phyloP scores from a whole-genome alignment of 1,140 invertebrate species.

The Contarinia nasturtii region DNA sequence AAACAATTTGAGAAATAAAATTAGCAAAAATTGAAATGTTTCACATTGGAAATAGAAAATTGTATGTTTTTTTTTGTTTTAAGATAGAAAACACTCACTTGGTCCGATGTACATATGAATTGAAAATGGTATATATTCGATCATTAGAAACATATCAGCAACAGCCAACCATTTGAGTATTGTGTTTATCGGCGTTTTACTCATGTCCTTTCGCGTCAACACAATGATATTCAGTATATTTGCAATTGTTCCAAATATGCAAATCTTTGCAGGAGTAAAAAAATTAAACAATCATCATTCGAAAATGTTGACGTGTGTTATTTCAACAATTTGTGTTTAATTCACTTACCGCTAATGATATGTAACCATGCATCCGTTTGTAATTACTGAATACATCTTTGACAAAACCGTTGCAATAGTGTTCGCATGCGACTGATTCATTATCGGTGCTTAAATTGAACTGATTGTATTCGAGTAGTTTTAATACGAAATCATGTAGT shows the following conservation, averaged over 20 bases:
- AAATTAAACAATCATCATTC: not conserved
- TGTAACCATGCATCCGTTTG: constrained; percentile 19
- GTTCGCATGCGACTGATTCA: no score
- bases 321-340: no score
- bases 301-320: constrained; percentile 1
- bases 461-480: not conserved
- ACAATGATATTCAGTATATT: constrained; percentile 80
- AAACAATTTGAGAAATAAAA: not conserved
- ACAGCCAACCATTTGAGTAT: constrained; percentile 64
- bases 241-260: constrained; percentile 72
- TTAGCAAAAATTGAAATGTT: not conserved
- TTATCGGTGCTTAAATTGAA: not conserved
- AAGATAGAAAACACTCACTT: constrained; percentile 9
- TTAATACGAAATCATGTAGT: not conserved
- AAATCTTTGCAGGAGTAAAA: constrained; percentile 35
- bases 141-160: constrained; percentile 71
- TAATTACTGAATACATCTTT: constrained; percentile 14
- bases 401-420: constrained; percentile 9
- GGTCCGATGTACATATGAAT: constrained; percentile 49
- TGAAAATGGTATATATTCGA: constrained; percentile 69
- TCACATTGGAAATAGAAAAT: not conserved
- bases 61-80: not conserved
- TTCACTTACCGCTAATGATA: constrained; percentile 20
- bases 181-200: constrained; percentile 59
- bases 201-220: constrained; percentile 65